Evolutionary conservation across 2,888 invertebrate species (phyloP), one percentile per base, ranked within the genome.

Genomic region (Pilophorus perplexus): DNA sequence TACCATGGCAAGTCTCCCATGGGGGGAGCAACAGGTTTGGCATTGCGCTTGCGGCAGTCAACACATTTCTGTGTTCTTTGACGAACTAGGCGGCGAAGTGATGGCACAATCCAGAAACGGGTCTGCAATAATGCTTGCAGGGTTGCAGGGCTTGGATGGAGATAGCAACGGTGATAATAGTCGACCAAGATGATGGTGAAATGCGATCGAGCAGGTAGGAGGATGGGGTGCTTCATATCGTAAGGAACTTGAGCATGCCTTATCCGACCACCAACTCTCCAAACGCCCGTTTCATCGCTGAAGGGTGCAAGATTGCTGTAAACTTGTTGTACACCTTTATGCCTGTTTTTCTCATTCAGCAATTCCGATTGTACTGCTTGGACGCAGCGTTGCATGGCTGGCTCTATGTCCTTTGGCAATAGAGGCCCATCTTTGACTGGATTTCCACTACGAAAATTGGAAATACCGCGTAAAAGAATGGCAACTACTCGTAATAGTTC

Each of bases 91-190:
- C 22, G 16, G 8, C 68, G 44, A 1, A 57, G 67, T 18, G 20
- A 3, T 2, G 69, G 20, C 3, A 60, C 27, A 28, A 66, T 66
- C 66, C 66, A 66, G 46, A 28, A 55, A 2, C 37, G 2, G 5
- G n/a, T 16, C 16, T 25, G 27, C 3, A 66, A 2, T 2, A 66
- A 12, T 12, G 55, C 37, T 38, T 46, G 57, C n/a, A 66, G 18
- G 4, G 18, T 3, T 22, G 68, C 68, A 8, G 71, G 69, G 10
- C 72, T 69, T 6, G 70, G 69, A 27, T 70, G 71, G 1, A 71
- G 38, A 14, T 69, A 14, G 12, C 62, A 16, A 2, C 10, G 22
- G 22, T 64, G 64, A 50, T 50, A 64, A 20, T 50, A 33, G 18
- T 64, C 50, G 6, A 28, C 16, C 14, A 64, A n/a, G 5, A 64